phyloP scores from a whole-genome alignment of 2,113 vertebrate genomes.

The Reinhardtius hippoglossoides region DNA sequence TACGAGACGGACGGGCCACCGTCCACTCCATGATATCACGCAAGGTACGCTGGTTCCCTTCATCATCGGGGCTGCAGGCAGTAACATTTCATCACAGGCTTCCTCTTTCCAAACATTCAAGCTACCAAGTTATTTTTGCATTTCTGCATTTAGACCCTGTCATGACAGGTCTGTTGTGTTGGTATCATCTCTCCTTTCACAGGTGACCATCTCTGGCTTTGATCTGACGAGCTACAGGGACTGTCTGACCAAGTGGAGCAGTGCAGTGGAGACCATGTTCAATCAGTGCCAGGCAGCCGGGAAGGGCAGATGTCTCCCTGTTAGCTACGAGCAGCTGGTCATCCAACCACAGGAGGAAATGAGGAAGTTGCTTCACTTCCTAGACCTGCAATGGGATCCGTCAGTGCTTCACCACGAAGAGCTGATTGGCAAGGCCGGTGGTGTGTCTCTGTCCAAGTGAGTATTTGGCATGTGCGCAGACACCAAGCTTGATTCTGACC shows the following conservation, averaged over 20 bases:
- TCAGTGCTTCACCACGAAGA: conserved; percentile 93
- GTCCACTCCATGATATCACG: conserved; percentile 96
- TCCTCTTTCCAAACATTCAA: background rate
- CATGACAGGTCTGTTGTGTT: background rate
- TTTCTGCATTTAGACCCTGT: background rate
- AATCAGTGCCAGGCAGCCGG: conserved; percentile 88
- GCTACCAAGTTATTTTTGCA: background rate
- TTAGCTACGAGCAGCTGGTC: conserved; percentile 92
- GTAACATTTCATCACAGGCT: background rate
- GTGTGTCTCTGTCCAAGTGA: conserved; percentile 95
- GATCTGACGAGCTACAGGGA: conserved; percentile 93
- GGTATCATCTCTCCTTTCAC: background rate
- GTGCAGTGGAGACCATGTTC: conserved; percentile 93
- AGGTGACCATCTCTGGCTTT: conserved; percentile 94
- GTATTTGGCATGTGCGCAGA: conserved; percentile 57
- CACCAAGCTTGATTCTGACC: too few species aligned
- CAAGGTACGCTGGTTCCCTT: conserved; percentile 71
- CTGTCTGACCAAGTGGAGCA: conserved; percentile 94
- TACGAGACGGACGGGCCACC: conserved; percentile 90
- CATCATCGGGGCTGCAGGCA: background rate
- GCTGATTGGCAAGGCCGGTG: conserved; percentile 93
- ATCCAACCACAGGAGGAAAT: conserved; percentile 90
- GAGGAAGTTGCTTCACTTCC: conserved; percentile 90
- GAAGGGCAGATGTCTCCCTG: conserved; percentile 84
- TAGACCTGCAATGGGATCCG: conserved; percentile 89